These are phyloP conservation scores for Andrena flavipes DNA, from an alignment of 2,888 invertebrate genomes.

Conservation along the genomic window DNA sequence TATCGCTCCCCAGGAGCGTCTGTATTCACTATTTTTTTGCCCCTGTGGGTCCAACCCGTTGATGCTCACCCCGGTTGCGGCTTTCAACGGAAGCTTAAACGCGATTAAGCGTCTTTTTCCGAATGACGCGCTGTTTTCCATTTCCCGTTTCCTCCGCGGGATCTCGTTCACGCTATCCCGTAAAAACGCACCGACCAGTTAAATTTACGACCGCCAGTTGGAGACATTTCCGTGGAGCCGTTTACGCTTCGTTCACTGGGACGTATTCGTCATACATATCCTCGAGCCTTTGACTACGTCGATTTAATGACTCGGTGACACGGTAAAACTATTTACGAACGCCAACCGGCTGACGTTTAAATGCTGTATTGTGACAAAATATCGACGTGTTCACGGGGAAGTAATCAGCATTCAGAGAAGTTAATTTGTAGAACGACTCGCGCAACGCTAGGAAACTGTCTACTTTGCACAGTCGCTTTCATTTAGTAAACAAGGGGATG, in stretches of 20 bases:
- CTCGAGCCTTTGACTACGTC: background rate
- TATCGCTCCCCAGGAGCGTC: background rate
- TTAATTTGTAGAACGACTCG: too few species aligned
- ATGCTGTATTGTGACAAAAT: too few species aligned
- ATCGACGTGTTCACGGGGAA: too few species aligned
- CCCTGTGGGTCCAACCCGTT: background rate
- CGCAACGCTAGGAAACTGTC: background rate
- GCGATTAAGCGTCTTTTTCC: conserved; percentile 35
- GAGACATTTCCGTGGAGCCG: conserved; percentile 5
- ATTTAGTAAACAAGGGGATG: background rate
- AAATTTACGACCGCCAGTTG: conserved; percentile 33
- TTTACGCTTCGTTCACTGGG: background rate
- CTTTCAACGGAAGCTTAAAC: conserved; percentile 17
- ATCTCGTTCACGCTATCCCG: conserved; percentile 31
- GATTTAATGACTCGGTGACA: background rate
- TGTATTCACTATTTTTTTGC: background rate
- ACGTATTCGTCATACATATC: conserved; percentile 11
- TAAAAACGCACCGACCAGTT: conserved; percentile 25
- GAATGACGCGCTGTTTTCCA: conserved; percentile 29
- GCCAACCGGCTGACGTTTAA: too few species aligned
- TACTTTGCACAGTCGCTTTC: background rate
- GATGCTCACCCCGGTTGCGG: background rate
- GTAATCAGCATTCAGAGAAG: too few species aligned
- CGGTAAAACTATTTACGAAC: conserved; percentile 12
- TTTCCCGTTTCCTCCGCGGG: background rate